These are phyloP conservation scores for Ictinia mississippiensis DNA, from an alignment of 2,797 vertebrate species.

Conservation along the genomic window DNA sequence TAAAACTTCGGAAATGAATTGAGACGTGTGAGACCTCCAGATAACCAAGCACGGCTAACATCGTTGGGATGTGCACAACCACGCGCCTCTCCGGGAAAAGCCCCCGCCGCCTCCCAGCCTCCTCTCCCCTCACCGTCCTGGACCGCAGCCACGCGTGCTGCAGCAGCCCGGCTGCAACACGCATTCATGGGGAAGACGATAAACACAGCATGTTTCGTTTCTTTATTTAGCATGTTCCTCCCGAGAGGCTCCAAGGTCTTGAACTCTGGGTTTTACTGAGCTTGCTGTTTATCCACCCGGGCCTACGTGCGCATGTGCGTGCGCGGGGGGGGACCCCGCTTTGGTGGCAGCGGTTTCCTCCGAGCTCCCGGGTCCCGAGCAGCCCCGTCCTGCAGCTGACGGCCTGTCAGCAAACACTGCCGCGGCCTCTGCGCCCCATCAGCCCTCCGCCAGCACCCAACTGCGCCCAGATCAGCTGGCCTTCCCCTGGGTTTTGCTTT, in stretches of 20 bases:
- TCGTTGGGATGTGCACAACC: not conserved
- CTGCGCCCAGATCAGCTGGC: not conserved
- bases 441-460: not conserved
- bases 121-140: accelerated
- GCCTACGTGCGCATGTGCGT: accelerated
- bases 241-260: not conserved
- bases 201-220: not conserved
- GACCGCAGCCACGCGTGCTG: accelerated
- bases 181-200: not conserved
- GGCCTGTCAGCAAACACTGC: not conserved
- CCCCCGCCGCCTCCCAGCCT: not conserved
- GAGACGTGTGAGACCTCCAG: not conserved
- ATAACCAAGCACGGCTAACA: accelerated
- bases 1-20: not conserved
- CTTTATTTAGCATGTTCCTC: not conserved
- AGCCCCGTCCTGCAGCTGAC: not conserved
- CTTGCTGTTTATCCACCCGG: not conserved
- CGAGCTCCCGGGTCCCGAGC: not conserved
- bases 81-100: not conserved
- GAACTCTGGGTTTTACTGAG: not conserved
- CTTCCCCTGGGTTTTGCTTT: not conserved
- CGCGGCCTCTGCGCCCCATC: not conserved
- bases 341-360: not conserved
- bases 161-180: not conserved
- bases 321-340: accelerated